Conservation (phyloP, 2,113 vertebrate species). For the Vanacampus margaritifer region DNA sequence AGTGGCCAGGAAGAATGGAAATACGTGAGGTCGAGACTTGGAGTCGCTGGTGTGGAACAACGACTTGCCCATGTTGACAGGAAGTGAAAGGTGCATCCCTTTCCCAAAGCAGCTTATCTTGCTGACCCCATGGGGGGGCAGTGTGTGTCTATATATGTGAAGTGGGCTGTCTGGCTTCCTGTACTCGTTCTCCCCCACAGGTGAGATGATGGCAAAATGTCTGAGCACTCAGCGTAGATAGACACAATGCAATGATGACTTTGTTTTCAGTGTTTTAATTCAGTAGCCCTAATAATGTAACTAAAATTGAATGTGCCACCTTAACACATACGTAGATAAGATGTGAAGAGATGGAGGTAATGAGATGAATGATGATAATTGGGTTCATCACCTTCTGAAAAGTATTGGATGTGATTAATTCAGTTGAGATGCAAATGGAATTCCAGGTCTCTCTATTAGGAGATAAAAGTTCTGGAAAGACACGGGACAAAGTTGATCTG, state of each 20-base stretch:
- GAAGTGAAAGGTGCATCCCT: slow-evolving; percentile 59
- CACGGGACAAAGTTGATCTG: neutral
- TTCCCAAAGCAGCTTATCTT: slow-evolving; percentile 45
- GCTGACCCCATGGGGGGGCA: slow-evolving; percentile 47
- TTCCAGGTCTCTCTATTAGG: neutral
- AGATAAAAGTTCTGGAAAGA: slow-evolving; percentile 3
- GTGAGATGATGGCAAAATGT: slow-evolving; percentile 22
- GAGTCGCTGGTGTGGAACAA: slow-evolving; percentile 45
- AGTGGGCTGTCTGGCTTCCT: slow-evolving; percentile 8
- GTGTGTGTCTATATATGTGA: slow-evolving; percentile 25
- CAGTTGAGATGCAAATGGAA: slow-evolving; percentile 19
- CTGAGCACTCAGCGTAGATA: neutral
- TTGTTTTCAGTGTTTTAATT: neutral
- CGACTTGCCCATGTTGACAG: slow-evolving; percentile 54
- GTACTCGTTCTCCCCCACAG: slow-evolving; percentile 17
- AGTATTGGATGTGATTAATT: slow-evolving; percentile 30
- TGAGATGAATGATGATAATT: slow-evolving; percentile 12
- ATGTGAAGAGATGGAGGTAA: slow-evolving; percentile 2
- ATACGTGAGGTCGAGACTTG: slow-evolving; percentile 26
- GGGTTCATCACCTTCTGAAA: slow-evolving; percentile 10
- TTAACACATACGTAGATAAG: neutral
- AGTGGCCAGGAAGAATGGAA: slow-evolving; percentile 2
- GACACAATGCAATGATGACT: neutral
- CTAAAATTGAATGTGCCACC: neutral
- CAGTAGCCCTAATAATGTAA: neutral